These are phyloP conservation scores for Erinaceus europaeus DNA, from an alignment of 2,113 vertebrate genomes.

Conservation along the genomic window DNA sequence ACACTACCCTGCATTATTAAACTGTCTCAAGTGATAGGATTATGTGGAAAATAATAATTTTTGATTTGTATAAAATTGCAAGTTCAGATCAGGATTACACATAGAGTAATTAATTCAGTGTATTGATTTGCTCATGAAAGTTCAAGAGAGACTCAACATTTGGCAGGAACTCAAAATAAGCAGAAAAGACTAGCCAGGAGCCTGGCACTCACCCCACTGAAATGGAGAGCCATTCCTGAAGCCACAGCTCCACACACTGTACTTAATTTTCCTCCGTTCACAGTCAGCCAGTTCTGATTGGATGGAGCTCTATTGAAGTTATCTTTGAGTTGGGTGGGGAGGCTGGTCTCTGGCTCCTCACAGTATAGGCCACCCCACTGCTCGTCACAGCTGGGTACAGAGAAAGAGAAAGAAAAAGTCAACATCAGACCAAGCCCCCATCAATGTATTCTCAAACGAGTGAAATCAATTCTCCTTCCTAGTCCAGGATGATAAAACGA, in stretches of 20 bases:
- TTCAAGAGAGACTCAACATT: background rate
- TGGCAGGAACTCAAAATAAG: background rate
- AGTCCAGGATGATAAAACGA: background rate
- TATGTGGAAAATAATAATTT: conserved; percentile 22
- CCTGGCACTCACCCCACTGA: conserved; percentile 89
- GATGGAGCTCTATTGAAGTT: conserved; percentile 95
- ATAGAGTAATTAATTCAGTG: background rate
- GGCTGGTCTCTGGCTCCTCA: conserved; percentile 88
- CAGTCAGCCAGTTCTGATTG: conserved; percentile 91
- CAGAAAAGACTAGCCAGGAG: background rate
- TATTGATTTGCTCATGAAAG: background rate
- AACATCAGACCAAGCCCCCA: background rate
- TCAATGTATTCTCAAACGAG: background rate
- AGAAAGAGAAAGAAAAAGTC: conserved; percentile 48
- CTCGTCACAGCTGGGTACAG: conserved; percentile 89
- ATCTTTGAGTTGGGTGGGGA: conserved; percentile 95
- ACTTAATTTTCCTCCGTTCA: conserved; percentile 95
- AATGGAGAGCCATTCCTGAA: conserved; percentile 96
- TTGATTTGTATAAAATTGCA: background rate
- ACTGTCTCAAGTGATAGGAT: background rate
- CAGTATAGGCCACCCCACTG: conserved; percentile 96
- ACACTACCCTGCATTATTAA: background rate
- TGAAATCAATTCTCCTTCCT: background rate
- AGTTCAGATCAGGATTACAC: background rate
- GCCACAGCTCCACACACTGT: conserved; percentile 95